Evolutionary conservation across 2,113 vertebrate genomes (phyloP), one percentile per base, ranked within the genome.

Genomic region (Atrichornis clamosus): DNA sequence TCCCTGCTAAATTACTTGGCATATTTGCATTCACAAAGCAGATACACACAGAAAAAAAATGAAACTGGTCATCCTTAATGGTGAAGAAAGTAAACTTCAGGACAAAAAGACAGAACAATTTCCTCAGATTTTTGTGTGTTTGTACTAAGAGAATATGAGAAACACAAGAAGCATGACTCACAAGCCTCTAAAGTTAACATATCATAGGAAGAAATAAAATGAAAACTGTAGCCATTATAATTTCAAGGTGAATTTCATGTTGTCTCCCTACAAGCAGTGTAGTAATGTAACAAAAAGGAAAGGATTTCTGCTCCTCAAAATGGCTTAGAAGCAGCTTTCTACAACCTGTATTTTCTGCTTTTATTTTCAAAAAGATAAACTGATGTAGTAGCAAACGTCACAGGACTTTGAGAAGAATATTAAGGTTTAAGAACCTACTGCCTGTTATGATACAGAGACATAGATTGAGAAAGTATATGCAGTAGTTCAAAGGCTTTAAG

Each of bases 401-500:
- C 35, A 72, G 39, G 47, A 84, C 82, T 95, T 62, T 58, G 56
- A 93, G 72, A 96, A 89, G 58, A 49, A 81, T 10, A 94, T 74
- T 89, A 95, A 96, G 80, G 87, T 96, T 96, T 50, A 89, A 90
- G 80, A 89, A 87, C 85, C 62, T 72, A 26, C 52, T 93, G 83
- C 35, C 85, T 78, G 44, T 70, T 93, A 84, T 3, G 87, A 94
- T 78, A 91, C 56, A 67, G 41, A 87, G 37, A 53, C 64, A 78
- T 3, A 94, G 85, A 81, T 0, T 72, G 44, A 63, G 62, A 90
- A 91, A 78, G 75, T 27, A 62, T 27, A 82, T 0, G 19, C 75
- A 78, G 85, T 24, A 77, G 63, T 94, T 96, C 93, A 94, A 95
- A 97, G 90, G 88, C 47, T 93, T 92, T 64, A 83, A 76, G 56